Evolutionary conservation across 1,140 invertebrate genomes (phyloP).

Genomic region (Elymnias hypermnestra): DNA sequence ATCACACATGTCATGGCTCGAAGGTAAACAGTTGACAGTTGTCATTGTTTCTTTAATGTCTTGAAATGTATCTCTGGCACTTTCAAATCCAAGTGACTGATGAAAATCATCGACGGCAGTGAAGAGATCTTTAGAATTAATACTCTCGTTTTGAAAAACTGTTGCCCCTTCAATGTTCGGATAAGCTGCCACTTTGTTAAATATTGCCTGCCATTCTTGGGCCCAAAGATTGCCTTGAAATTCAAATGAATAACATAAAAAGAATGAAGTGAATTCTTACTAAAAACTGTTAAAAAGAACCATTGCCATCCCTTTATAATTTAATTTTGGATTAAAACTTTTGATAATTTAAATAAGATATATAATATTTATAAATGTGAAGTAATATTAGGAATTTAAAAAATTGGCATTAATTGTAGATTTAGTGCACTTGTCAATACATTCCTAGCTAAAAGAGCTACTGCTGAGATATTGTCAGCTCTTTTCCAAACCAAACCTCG

Average conservation of each 20-base stretch:
- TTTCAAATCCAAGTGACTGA: conserved; percentile 56
- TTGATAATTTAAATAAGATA: too few species aligned
- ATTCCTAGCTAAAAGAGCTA: too few species aligned
- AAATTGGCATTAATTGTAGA: too few species aligned
- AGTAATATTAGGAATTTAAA: too few species aligned
- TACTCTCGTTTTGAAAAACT: conserved; percentile 25
- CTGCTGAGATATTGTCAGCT: too few species aligned
- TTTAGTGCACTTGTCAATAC: too few species aligned
- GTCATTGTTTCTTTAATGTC: conserved; percentile 45
- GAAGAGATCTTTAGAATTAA: conserved; percentile 47
- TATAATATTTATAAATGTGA: too few species aligned
- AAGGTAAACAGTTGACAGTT: conserved; percentile 54
- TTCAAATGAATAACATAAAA: conserved; percentile 8
- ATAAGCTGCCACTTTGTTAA: conserved; percentile 81
- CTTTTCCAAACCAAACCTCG: too few species aligned
- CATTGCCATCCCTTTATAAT: too few species aligned
- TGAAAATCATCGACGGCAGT: conserved; percentile 55
- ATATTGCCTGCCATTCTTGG: conserved; percentile 86
- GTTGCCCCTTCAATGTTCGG: conserved; percentile 65
- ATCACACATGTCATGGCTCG: conserved; percentile 69
- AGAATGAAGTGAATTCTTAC: too few species aligned
- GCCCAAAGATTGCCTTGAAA: conserved; percentile 90
- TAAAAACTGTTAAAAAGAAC: too few species aligned
- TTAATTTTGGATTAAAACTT: too few species aligned
- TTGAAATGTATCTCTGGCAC: conserved; percentile 49